Base-by-base conservation (phyloP, 2,797 vertebrate genomes). In the Rhinoraja longicauda region DNA sequence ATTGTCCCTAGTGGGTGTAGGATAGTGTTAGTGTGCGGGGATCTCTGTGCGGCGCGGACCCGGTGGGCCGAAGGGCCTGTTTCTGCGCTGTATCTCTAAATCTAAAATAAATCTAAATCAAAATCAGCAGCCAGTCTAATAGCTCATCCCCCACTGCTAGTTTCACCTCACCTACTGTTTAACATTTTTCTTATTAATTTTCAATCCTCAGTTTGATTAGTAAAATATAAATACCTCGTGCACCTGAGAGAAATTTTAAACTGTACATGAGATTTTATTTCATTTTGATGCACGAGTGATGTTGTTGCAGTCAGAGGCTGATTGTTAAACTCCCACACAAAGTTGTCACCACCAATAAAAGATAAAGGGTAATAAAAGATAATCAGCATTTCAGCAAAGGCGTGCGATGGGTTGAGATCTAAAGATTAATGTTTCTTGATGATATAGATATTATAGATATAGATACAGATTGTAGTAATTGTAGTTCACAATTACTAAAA, bases 301-400 rank as follows among this genome's bases (percentile, higher is more conserved):
- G 70, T 90, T 90, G 36, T 39, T 29, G 12, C 7, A 26, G 45
- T 92, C 70, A 92, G 75, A 92, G 90, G 70, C 10, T 92, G 67
- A 73, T 72, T 91, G 90, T 53, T 53, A 73, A 17, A 75, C 70
- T 92, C 90, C 88, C 90, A 45, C 67, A n/a, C 45, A 15, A 12
- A 91, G 17, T 24, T 29, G 21, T 45, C 72, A 53, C 29, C 29
- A 15, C 21, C 24, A 91, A 36, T 24, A n/a, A 53, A 92, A 45
- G 12, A 72, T 75, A 92, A 73, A 92, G 13, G 75, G 36, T 39
- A 92, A 75, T 45, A 53, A 26, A 72, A 72, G 21, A 21, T 72
- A 21, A 72, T 5, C 21, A 73, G 53, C 19, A 57, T 92, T 53
- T 73, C 13, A 70, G 53, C 36, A 90, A 90, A 90, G 64, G 70